Percentiles rank a stretch among this genome's conserved stretches.
phyloP scores from a whole-genome alignment of 2,888 invertebrate species.

The Liopterus haemorrhoidalis region DNA sequence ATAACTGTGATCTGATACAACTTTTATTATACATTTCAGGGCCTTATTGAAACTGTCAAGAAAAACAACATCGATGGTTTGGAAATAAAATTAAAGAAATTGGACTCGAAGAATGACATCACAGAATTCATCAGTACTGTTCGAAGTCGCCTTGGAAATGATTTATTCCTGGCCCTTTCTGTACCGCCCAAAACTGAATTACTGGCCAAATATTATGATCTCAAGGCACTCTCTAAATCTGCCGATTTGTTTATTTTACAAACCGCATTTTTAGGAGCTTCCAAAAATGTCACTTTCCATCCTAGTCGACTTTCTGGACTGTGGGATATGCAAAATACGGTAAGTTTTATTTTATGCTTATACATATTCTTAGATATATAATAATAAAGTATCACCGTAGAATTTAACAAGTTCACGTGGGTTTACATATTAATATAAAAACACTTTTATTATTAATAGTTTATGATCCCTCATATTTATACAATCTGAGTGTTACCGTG shows the following conservation, averaged over 20 bases:
- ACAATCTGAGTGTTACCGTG: no score
- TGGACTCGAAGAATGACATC: slow-evolving; percentile 43
- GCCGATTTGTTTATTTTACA: slow-evolving; percentile 62
- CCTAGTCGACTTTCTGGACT: slow-evolving; percentile 68
- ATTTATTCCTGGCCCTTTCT: slow-evolving; percentile 54
- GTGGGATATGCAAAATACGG: slow-evolving; percentile 72
- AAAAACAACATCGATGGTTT: slow-evolving; percentile 41
- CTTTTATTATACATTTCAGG: no score
- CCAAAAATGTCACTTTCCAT: slow-evolving; percentile 65
- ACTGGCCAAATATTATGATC: slow-evolving; percentile 64
- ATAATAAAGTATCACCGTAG: slow-evolving; percentile 1
- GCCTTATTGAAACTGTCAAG: slow-evolving; percentile 41
- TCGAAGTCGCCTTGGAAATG: slow-evolving; percentile 44
- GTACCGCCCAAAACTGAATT: slow-evolving; percentile 61
- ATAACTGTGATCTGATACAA: no score
- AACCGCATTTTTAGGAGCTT: slow-evolving; percentile 60
- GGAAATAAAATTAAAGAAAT: slow-evolving; percentile 41
- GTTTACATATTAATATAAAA: no score
- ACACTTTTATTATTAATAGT: no score
- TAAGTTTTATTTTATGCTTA: slow-evolving; percentile 42
- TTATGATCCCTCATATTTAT: no score
- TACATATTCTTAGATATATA: slow-evolving; percentile 2
- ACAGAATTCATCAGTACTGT: slow-evolving; percentile 51
- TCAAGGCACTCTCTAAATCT: slow-evolving; percentile 59
- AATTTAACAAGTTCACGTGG: slow-evolving; percentile 3